Base-by-base conservation (phyloP, 2,797 vertebrate genomes). In the Labroides dimidiatus region DNA sequence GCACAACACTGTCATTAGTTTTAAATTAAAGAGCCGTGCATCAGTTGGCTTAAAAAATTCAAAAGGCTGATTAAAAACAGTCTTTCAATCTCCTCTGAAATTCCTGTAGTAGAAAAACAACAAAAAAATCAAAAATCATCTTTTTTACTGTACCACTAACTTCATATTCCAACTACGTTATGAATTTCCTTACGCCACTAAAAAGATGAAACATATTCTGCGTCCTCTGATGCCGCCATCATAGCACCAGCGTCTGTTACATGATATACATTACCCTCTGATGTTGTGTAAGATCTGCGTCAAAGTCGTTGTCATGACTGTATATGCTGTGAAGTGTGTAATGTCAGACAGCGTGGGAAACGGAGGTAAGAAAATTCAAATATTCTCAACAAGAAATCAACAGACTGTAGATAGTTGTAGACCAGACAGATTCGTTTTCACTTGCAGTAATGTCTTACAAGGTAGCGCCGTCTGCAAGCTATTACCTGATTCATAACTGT, bases 261-360 rank as follows among this genome's bases (percentile, higher is more conserved):
- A 21, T 13, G 1, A 48, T 21, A 19, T 42, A 36, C 52, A 36
- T 4, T 10, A 10, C 33, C 9, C 23, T 71, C 23, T 50, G 21
- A 59, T 36, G 24, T 37, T 52, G 4, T 57, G 30, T 52, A 21
- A 12, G 30, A 20, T 45, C 48, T 53, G 1, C 49, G 37, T 70
- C 52, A 60, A 49, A 64, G 54, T 42, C 19, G 77, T 72, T 56
- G 53, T 56, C 20, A 66, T 75, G 48, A 49, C 11, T 64, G 69
- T 53, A 2, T 8, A 21, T 1, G 10, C 21, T 66, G 17, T 51
- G 17, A 19, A 65, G 30, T 36, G 19, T 51, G 7, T 43, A 53
- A 16, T 47, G 7, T 44, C 13, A 19, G 37, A 39, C 53, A 42
- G 19, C 15, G 6, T 16, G 9, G 23, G 33, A 48, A 55, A 55